Percentiles rank a stretch among this genome's conserved stretches.
phyloP scores from a whole-genome alignment of 2,797 vertebrate species.

The Zalophus californianus region DNA sequence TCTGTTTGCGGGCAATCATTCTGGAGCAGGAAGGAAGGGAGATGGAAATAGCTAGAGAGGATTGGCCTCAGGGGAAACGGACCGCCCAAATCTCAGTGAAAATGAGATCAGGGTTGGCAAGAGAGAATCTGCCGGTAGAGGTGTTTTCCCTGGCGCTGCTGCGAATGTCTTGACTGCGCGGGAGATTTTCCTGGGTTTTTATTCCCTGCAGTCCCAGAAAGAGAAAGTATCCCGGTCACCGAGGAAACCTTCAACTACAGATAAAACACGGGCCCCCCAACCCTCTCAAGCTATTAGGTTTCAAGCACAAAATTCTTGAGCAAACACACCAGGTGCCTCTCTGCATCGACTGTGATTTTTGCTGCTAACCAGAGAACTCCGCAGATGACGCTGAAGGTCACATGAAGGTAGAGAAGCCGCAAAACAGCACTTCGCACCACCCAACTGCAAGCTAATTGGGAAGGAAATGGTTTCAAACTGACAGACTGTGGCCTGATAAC shows the following conservation, averaged over 20 bases:
- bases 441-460: slow-evolving; percentile 75
- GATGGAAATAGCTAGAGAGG: slow-evolving; percentile 18
- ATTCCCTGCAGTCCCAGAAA: slow-evolving; percentile 8
- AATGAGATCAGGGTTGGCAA: slow-evolving; percentile 61
- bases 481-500: slow-evolving; percentile 73
- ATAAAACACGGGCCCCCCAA: background rate
- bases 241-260: slow-evolving; percentile 54
- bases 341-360: slow-evolving; percentile 71
- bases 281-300: slow-evolving; percentile 42
- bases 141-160: slow-evolving; percentile 41
- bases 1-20: slow-evolving; percentile 55
- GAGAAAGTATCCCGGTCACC: slow-evolving; percentile 35
- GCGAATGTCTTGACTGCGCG: slow-evolving; percentile 35
- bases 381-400: slow-evolving; percentile 82
- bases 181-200: slow-evolving; percentile 24
- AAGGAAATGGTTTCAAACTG: slow-evolving; percentile 81
- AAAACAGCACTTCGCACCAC: slow-evolving; percentile 72
- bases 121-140: slow-evolving; percentile 62
- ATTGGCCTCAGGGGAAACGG: slow-evolving; percentile 50
- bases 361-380: slow-evolving; percentile 74
- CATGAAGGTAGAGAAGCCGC: slow-evolving; percentile 72
- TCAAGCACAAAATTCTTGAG: slow-evolving; percentile 65
- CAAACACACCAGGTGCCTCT: slow-evolving; percentile 58
- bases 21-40: slow-evolving; percentile 46
- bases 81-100: slow-evolving; percentile 44